Evolutionary conservation across 2,888 invertebrate genomes (phyloP).

Genomic region (Resseliella maxima): DNA sequence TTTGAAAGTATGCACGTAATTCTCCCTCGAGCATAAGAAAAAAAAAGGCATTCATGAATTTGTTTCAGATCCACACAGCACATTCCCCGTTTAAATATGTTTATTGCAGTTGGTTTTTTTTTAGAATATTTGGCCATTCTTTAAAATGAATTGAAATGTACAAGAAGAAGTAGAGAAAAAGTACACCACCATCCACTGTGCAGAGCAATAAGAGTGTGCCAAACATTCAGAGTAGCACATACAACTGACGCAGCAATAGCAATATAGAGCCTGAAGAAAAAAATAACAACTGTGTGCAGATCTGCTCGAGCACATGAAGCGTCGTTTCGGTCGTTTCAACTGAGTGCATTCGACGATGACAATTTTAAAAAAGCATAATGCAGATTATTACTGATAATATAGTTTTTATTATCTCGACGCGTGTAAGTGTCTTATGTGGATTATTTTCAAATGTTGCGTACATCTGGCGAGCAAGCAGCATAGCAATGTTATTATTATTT

Average conservation of each 20-base stretch:
- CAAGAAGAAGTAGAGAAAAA: not conserved
- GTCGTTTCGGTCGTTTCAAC: not conserved
- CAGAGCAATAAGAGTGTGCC: not conserved
- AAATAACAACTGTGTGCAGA: not conserved
- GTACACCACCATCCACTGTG: too few relatives aligned
- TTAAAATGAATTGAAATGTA: not conserved
- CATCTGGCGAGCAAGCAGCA: not conserved
- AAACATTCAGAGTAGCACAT: too few relatives aligned
- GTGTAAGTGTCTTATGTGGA: slow-evolving; percentile 36
- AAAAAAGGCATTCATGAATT: not conserved
- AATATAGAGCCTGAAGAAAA: not conserved
- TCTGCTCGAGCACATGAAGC: not conserved
- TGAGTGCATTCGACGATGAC: slow-evolving; percentile 38
- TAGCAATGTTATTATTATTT: not conserved
- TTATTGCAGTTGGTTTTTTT: slow-evolving; percentile 1
- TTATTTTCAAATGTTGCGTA: slow-evolving; percentile 14
- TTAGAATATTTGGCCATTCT: not conserved
- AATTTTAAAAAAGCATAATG: slow-evolving; percentile 53
- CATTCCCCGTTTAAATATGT: slow-evolving; percentile 3
- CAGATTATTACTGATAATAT: slow-evolving; percentile 53
- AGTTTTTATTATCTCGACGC: slow-evolving; percentile 39
- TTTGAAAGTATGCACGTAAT: slow-evolving; percentile 23
- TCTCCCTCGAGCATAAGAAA: slow-evolving; percentile 38
- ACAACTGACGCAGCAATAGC: not conserved
- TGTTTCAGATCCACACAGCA: not conserved